Conservation (phyloP, 2,113 vertebrate species). For the Willisornis vidua region DNA sequence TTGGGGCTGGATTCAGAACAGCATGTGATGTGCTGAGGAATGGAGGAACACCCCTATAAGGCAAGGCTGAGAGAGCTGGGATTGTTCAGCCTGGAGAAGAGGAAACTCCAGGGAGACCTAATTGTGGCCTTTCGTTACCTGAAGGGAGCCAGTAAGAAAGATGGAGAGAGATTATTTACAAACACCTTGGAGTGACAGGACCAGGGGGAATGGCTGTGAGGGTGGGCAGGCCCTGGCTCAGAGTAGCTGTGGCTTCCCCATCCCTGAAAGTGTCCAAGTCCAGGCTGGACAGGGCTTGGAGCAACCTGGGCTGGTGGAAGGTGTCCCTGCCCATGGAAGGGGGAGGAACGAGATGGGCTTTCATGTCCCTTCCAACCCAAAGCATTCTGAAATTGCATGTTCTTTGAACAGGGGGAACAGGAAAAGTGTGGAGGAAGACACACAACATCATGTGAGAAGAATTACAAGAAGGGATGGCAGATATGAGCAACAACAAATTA, state of each 20-base stretch:
- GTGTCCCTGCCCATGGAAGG: background rate
- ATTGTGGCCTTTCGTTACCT: background rate
- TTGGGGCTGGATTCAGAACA: background rate
- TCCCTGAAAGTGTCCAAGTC: background rate
- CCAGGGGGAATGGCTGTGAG: background rate
- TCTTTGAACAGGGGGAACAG: background rate
- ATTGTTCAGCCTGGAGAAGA: background rate
- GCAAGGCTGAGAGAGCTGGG: background rate
- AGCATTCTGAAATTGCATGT: background rate
- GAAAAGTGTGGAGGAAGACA: background rate
- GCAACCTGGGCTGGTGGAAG: background rate
- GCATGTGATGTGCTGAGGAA: background rate
- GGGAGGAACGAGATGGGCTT: fast-evolving
- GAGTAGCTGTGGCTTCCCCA: background rate
- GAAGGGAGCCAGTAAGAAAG: background rate
- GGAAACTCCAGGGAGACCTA: background rate
- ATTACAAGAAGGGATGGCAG: background rate
- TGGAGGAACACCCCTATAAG: background rate
- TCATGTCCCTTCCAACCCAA: fast-evolving
- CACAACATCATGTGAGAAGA: background rate
- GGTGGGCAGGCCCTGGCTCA: background rate
- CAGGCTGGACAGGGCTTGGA: background rate
- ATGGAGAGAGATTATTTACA: fast-evolving
- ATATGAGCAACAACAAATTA: background rate
- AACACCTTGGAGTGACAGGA: fast-evolving